Conservation (phyloP, 2,888 invertebrate genomes). For the Helicoverpa assulta region DNA sequence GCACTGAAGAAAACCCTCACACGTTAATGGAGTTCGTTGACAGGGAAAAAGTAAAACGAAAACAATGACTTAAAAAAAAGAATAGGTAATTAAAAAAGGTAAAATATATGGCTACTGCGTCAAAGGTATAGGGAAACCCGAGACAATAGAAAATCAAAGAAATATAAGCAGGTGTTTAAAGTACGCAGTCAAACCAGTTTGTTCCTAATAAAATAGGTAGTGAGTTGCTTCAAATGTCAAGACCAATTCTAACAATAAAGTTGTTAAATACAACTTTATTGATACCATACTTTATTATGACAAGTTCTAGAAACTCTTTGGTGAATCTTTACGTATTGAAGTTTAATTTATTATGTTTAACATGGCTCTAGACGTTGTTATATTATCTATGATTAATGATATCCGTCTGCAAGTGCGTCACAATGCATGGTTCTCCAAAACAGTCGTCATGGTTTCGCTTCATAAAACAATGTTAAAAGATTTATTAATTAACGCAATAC, state of each 20-base stretch:
- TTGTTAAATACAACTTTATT: no score
- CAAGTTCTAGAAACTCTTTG: background rate
- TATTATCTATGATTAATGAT: background rate
- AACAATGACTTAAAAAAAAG: background rate
- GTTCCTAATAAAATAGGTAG: constrained; percentile 1
- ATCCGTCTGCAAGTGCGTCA: background rate
- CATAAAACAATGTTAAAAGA: background rate
- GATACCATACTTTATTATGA: no score
- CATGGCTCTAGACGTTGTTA: background rate
- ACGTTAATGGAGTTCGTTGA: background rate
- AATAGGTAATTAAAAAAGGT: background rate
- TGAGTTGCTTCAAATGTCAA: constrained; percentile 10
- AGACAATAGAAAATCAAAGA: background rate
- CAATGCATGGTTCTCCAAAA: background rate
- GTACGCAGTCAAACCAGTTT: constrained; percentile 8
- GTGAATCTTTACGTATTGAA: background rate
- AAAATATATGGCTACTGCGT: background rate
- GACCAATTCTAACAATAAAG: background rate
- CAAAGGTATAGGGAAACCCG: constrained; percentile 1
- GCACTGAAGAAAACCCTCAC: no score
- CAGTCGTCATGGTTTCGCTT: background rate
- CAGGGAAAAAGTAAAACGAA: background rate
- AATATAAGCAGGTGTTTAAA: background rate
- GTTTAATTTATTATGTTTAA: background rate
- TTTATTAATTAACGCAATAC: constrained; percentile 8